These are phyloP conservation scores for Daubentonia madagascariensis DNA, from an alignment of 2,113 vertebrate genomes.

Conservation along the genomic window DNA sequence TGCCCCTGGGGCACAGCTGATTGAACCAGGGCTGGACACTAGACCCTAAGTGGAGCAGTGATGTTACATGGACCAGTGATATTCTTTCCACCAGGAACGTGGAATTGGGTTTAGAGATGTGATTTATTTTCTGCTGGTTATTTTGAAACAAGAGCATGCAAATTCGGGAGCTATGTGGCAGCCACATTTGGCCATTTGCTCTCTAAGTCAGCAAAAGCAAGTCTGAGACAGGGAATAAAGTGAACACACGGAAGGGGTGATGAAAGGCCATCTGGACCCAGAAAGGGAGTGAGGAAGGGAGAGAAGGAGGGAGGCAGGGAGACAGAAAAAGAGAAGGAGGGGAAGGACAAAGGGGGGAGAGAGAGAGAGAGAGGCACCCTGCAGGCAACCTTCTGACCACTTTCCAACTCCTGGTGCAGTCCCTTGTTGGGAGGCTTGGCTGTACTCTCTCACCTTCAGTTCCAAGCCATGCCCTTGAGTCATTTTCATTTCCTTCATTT, in stretches of 20 bases:
- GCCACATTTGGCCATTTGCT: conserved; percentile 40
- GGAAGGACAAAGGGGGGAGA: not conserved
- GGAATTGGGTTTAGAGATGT: not conserved
- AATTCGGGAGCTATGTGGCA: not conserved
- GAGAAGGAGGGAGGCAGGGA: not conserved
- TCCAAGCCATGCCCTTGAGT: not conserved
- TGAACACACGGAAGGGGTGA: not conserved
- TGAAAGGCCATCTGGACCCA: not conserved
- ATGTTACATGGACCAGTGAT: not conserved
- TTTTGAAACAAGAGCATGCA: conserved; percentile 51
- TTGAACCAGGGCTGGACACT: not conserved
- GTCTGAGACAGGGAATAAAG: not conserved
- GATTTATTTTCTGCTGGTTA: not conserved
- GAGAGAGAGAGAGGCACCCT: not conserved
- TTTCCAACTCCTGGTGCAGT: not conserved
- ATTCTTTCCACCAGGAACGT: not conserved
- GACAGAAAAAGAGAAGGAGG: not conserved
- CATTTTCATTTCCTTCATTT: not conserved
- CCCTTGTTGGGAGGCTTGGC: not conserved
- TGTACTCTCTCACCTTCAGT: not conserved
- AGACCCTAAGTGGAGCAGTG: not conserved
- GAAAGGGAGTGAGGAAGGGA: not conserved
- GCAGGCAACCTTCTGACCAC: not conserved
- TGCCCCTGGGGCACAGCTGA: not conserved
- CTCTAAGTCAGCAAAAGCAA: not conserved